Evolutionary conservation across 2,888 invertebrate species (phyloP), one percentile per base, ranked within the genome.

Genomic region (Erebia palarica): DNA sequence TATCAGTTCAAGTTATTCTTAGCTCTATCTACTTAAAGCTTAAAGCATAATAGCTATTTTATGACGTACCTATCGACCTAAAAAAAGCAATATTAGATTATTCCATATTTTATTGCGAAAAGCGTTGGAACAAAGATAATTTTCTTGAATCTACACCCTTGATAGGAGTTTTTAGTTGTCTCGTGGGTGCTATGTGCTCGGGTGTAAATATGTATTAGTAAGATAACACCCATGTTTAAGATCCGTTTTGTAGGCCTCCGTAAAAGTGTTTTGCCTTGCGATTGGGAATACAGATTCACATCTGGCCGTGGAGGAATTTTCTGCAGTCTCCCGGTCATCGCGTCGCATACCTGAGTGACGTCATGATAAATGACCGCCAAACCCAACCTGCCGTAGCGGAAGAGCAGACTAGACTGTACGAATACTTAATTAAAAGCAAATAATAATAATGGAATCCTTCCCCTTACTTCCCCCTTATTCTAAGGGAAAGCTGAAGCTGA

Each of bases 131-230:
- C 1, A 27, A 58, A 13, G 13, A 21, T 13, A 58, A 1, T 61
- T 16, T 47, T n/a, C 16, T 60, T 10, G 11, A 16, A 14, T 10
- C 11, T 63, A 53, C 9, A 14, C 49, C 61, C 65, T 78, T 79
- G 78, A 79, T 75, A 76, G 76, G 78, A 81, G 78, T 78, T 77
- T 77, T 76, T 76, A 75, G 72, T 73, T 70, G 75, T 73, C 76
- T 75, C 76, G 63, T 61, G 77, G 73, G 77, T 67, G 73, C 70
- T 70, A 74, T 74, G 71, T 74, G 66, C 75, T 75, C 65, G 66
- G 53, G 70, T 73, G 75, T 75, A 78, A 77, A 77, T 74, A 73
- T 73, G 70, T 68, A 61, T 60, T 47, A 13, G 47, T 57, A 14
- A 57, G 69, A 63, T 53, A 57, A 63, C 61, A 65, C 55, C 44